These are phyloP conservation scores for Matsumurasca onukii DNA, from an alignment of 1,140 invertebrate species.

Conservation along the genomic window DNA sequence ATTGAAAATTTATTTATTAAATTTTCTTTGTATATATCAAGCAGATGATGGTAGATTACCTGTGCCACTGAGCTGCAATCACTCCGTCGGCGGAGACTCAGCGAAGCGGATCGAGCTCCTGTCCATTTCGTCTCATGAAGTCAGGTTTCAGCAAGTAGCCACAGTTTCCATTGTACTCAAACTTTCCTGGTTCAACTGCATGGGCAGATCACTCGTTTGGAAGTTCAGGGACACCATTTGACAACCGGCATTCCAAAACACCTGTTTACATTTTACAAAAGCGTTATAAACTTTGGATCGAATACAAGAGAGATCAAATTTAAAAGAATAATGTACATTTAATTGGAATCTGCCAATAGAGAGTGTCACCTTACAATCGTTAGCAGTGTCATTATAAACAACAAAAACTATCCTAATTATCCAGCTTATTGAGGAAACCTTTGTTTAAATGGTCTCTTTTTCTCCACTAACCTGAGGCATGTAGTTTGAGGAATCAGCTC, in stretches of 20 bases:
- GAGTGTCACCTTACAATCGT: too few relatives aligned
- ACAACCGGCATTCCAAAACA: constrained; percentile 90
- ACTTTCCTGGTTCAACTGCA: constrained; percentile 99
- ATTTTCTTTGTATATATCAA: too few relatives aligned
- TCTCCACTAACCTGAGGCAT: constrained; percentile 97
- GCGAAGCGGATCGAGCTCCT: constrained; percentile 98
- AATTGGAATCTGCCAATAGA: too few relatives aligned
- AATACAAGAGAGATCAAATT: constrained; percentile 3
- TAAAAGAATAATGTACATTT: too few relatives aligned
- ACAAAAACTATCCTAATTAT: too few relatives aligned
- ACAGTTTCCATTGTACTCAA: constrained; percentile 96
- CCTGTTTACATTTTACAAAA: constrained; percentile 51
- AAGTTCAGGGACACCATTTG: constrained; percentile 99
- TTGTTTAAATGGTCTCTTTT: too few relatives aligned
- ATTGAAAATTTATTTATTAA: too few relatives aligned
- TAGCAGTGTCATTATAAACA: too few relatives aligned
- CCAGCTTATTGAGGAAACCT: too few relatives aligned
- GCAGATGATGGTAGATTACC: constrained; percentile 57
- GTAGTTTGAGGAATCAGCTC: constrained; percentile 99
- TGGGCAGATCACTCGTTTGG: constrained; percentile 97
- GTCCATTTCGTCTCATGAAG: constrained; percentile 96
- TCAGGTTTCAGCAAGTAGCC: constrained; percentile 98
- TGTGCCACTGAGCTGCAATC: constrained; percentile 98
- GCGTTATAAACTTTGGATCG: constrained; percentile 28
- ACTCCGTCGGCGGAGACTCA: constrained; percentile 99